Conservation (phyloP, 2,797 vertebrate genomes). For the Pseudochirops corinnae region DNA sequence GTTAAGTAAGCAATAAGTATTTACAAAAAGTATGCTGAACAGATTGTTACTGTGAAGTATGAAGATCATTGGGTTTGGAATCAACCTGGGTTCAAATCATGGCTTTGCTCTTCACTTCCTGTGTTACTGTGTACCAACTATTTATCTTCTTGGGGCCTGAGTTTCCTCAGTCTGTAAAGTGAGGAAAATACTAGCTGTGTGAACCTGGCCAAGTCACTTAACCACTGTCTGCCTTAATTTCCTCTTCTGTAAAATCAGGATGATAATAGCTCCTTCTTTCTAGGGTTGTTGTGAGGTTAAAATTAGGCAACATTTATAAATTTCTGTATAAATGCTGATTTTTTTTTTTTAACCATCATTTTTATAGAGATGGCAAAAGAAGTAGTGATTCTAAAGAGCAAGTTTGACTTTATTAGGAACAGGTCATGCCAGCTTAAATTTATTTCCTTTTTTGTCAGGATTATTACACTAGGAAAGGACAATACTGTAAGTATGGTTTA, state of each 20-base stretch:
- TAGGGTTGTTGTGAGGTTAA: background rate
- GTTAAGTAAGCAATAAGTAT: slow-evolving; percentile 63
- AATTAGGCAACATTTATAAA: background rate
- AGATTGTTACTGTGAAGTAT: background rate
- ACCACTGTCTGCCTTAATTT: background rate
- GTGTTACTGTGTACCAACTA: background rate
- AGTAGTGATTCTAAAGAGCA: background rate
- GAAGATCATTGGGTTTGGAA: background rate
- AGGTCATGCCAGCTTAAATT: background rate
- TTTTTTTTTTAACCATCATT: background rate
- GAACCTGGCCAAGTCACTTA: background rate
- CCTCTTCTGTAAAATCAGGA: background rate
- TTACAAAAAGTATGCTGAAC: slow-evolving; percentile 25
- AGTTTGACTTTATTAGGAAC: background rate
- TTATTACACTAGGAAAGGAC: background rate
- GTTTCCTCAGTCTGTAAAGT: background rate
- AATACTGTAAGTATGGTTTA: background rate
- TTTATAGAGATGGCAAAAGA: background rate
- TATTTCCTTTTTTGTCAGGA: background rate
- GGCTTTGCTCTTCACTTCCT: background rate
- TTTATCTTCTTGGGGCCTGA: background rate
- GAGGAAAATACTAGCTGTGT: too few relatives aligned
- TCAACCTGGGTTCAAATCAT: background rate
- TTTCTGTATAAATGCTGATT: background rate
- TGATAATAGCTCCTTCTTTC: background rate